Evolutionary conservation across 2,888 invertebrate genomes (phyloP), one percentile per base, ranked within the genome.

Genomic region (Cyclophora albipunctata): DNA sequence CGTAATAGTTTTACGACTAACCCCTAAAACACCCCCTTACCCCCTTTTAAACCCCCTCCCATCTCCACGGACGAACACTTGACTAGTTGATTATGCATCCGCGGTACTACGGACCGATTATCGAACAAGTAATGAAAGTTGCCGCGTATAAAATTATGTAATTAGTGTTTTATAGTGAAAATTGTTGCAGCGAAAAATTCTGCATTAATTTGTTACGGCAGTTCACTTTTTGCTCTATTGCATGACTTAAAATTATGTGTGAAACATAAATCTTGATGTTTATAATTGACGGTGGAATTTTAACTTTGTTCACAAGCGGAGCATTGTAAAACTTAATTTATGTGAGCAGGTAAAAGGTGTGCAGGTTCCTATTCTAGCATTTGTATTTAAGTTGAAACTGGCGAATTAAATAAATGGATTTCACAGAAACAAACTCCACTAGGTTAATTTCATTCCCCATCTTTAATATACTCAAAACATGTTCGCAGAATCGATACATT

Each of bases 1-100:
- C 74, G 78, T 87, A 87, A 88, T 87, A 86, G 86, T 85, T 88
- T 86, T 85, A 86, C 80, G 80, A 84, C 75, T 75, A 72, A 67
- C 73, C 73, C 66, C 61, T 20, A 20, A 20, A 37, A 37, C 37
- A 4, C 5, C 55, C 62, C 59, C 64, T 57, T 49, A 53, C 54
- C 62, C 63, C 62, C 62, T 60, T 57, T 20, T 35, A 40, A 33
- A 58, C 61, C 59, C 61, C 65, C 64, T 67, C 59, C 61, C 65
- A 63, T 67, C 62, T 60, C 66, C 64, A 69, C 71, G 69, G 64
- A 64, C 70, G 61, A 75, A 76, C 78, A 75, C 71, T 75, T 71
- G 58, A 73, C 81, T 82, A 83, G 85, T 86, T 81, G 82, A 85
- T 82, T 86, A 87, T 86, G 84, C 85, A 84, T 82, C 76, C 80